phyloP scores from a whole-genome alignment of 2,113 vertebrate species.

The Cyprinodon variegatus region DNA sequence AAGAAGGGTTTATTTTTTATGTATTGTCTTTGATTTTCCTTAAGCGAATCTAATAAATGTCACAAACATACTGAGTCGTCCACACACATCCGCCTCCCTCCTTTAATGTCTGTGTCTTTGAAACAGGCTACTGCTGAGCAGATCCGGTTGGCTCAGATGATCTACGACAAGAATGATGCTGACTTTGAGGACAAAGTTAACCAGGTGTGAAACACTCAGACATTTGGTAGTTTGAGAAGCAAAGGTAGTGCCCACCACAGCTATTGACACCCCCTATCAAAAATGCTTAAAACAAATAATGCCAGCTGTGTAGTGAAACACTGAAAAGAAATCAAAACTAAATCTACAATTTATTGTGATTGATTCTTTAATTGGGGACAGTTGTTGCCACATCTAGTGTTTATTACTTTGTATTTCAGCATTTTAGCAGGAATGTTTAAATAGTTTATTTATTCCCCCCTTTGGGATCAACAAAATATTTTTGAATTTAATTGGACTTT shows the following conservation, averaged over 20 bases:
- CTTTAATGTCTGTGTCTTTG: background rate
- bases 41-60: background rate
- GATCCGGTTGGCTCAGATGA: conserved; percentile 98
- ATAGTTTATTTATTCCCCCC: too few species aligned
- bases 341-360: background rate
- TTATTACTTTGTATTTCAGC: too few species aligned
- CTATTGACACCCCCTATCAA: background rate
- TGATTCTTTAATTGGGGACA: background rate
- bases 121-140: conserved; percentile 94
- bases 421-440: too few species aligned
- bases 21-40: background rate
- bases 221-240: background rate
- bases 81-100: background rate
- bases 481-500: too few species aligned
- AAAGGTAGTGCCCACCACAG: background rate
- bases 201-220: conserved; percentile 82
- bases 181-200: conserved; percentile 99
- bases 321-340: too few species aligned
- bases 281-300: background rate
- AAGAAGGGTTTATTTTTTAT: background rate
- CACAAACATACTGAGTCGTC: background rate
- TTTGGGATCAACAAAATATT: too few species aligned
- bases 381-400: too few species aligned
- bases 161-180: conserved; percentile 97
- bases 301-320: too few species aligned